Conservation (phyloP, 2,113 vertebrate species). For the Oncorhynchus mykiss region DNA sequence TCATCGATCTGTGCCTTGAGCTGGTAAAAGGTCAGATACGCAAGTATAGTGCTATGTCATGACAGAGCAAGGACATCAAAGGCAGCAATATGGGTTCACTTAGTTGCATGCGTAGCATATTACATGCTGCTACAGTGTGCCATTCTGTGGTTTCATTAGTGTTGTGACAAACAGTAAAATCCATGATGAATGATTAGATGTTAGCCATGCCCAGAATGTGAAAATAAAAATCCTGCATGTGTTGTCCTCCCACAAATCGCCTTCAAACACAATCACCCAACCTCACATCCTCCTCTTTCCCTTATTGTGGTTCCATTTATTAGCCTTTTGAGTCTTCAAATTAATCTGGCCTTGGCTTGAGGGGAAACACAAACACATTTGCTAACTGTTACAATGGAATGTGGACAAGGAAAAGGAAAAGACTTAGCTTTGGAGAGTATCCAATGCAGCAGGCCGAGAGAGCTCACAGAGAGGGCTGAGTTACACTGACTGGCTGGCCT, state of each 20-base stretch:
- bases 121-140: background rate
- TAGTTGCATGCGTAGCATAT: background rate
- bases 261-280: conserved; percentile 36
- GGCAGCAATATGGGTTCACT: background rate
- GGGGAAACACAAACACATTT: conserved; percentile 37
- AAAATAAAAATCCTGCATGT: conserved; percentile 1
- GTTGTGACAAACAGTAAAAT: background rate
- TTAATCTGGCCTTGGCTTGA: conserved; percentile 46
- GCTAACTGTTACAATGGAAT: conserved; percentile 55
- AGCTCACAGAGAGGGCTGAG: conserved; percentile 30
- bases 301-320: conserved; percentile 35
- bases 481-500: conserved; percentile 26
- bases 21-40: no score
- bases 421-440: conserved; percentile 56
- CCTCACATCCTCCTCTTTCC: conserved; percentile 13
- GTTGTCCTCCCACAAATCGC: conserved; percentile 3
- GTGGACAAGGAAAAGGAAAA: conserved; percentile 48
- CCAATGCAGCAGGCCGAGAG: conserved; percentile 49
- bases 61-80: background rate
- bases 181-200: conserved; percentile 1
- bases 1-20: no score
- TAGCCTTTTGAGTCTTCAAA: conserved; percentile 25
- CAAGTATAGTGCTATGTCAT: no score
- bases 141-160: background rate
- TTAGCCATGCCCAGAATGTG: background rate